Evolutionary conservation across 2,113 vertebrate genomes (phyloP).

Genomic region (Pollimyrus isidori): DNA sequence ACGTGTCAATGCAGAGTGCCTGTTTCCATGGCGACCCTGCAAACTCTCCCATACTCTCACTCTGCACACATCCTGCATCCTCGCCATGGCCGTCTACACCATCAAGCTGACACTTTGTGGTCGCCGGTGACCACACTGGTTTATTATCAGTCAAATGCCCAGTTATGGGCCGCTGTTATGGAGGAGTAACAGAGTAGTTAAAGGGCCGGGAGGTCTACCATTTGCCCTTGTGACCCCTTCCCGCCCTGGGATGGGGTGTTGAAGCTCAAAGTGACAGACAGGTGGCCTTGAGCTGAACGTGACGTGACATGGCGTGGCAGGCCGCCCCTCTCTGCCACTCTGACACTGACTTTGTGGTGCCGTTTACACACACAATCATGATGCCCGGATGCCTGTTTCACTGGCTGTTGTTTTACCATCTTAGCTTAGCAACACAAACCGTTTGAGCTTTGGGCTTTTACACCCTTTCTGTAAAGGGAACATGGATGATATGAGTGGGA

Average conservation of each 20-base stretch:
- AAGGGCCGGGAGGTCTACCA: not conserved
- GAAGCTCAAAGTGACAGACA: not conserved
- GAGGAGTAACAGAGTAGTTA: not conserved
- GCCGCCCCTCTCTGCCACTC: not conserved
- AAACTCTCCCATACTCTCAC: conserved; percentile 15
- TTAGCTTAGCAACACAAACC: not conserved
- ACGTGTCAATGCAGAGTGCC: conserved; percentile 1
- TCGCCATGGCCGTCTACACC: not conserved
- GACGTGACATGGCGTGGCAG: not conserved
- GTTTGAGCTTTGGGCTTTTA: not conserved
- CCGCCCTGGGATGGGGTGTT: not conserved
- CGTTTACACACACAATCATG: not conserved
- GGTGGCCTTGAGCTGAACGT: not conserved
- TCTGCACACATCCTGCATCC: not conserved
- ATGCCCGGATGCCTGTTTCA: not conserved
- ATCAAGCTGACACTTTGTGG: not conserved
- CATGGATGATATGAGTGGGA: not conserved
- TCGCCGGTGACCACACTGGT: not conserved
- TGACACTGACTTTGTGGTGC: not conserved
- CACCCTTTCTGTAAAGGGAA: not conserved
- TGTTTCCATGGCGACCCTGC: conserved; percentile 8
- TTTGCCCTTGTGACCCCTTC: not conserved
- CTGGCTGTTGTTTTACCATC: not conserved
- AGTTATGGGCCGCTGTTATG: not conserved
- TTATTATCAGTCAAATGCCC: not conserved